Evolutionary conservation across 2,888 invertebrate genomes (phyloP).

Genomic region (Mesochorus sp.): DNA sequence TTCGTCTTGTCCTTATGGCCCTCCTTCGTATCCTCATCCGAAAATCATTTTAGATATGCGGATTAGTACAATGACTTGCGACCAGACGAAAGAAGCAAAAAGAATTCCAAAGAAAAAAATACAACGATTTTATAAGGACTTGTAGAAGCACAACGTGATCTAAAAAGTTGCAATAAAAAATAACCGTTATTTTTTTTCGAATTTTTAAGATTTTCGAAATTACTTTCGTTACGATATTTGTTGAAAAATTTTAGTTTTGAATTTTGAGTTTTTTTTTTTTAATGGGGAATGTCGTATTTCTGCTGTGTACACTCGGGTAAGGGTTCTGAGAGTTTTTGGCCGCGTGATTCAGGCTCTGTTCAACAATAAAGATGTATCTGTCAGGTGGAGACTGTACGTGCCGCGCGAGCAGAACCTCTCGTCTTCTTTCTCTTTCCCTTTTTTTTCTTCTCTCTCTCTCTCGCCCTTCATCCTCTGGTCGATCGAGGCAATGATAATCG

Average conservation of each 20-base stretch:
- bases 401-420: constrained; percentile 36
- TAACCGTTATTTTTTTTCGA: not conserved
- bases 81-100: too few species aligned
- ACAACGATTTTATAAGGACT: too few species aligned
- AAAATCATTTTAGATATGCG: too few species aligned
- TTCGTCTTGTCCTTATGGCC: not conserved
- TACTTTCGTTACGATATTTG: too few species aligned
- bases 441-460: constrained; percentile 14
- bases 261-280: not conserved
- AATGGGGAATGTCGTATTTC: constrained; percentile 3
- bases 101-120: too few species aligned
- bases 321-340: constrained; percentile 11
- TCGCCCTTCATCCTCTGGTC: not conserved
- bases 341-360: constrained; percentile 45
- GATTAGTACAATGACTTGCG: too few species aligned
- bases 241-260: too few species aligned
- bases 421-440: constrained; percentile 25
- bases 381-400: constrained; percentile 62
- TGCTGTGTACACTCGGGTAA: constrained; percentile 6
- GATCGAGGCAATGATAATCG: constrained; percentile 5
- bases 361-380: constrained; percentile 69
- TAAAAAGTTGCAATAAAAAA: too few species aligned
- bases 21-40: too few species aligned
- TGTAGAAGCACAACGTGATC: too few species aligned
- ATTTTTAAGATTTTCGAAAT: too few species aligned